Evolutionary conservation across 2,113 vertebrate species (phyloP), one percentile per base, ranked within the genome.

Genomic region (Dolichallabes microphthalmus): DNA sequence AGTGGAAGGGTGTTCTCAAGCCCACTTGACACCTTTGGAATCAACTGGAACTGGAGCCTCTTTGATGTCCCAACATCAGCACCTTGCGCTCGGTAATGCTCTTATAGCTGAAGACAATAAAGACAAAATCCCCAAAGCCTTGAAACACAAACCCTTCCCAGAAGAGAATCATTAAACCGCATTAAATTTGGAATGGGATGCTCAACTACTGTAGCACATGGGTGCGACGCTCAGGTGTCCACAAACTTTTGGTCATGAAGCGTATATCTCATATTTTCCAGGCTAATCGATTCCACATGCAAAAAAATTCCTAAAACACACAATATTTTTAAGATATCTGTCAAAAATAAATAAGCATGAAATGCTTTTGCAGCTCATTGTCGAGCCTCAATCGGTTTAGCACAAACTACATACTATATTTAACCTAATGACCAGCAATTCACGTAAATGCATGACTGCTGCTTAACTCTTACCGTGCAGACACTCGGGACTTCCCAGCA

Each of bases 401-500:
- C n/a, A 7, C 27, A 30, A 32, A 68, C 30, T 17, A 32, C 64
- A 68, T 8, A 39, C 39, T 39, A 32, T 32, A 30, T 14, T 30
- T 66, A 7, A 30, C 63, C 63, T 15, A 13, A 27, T 15, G 15
- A 69, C 52, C 66, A 57, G 71, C n/a, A 73, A 39, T 55, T 52
- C 53, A 13, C 2, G 1, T 20, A 10, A 32, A 58, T 57, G 8
- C 0, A 4, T 25, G 20, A 50, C 74, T 60, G 39, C 15, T 71
- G 39, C 22, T 13, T 76, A 80, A 74, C 76, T 90, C 95, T 94
- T 90, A 95, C 94, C 94, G 3, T 94, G 92, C 75, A 93, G 89
- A 91, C 93, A 93, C 90, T 94, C 94, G 0, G 93, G 88, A 64
- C 92, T 93, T 92, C 93, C 95, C 91, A 95, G 88, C 89, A 94